Percentiles rank a stretch among this genome's conserved stretches.
These are phyloP conservation scores for Nixonia krombeini DNA, from an alignment of 1,140 invertebrate species.

Conservation along the genomic window DNA sequence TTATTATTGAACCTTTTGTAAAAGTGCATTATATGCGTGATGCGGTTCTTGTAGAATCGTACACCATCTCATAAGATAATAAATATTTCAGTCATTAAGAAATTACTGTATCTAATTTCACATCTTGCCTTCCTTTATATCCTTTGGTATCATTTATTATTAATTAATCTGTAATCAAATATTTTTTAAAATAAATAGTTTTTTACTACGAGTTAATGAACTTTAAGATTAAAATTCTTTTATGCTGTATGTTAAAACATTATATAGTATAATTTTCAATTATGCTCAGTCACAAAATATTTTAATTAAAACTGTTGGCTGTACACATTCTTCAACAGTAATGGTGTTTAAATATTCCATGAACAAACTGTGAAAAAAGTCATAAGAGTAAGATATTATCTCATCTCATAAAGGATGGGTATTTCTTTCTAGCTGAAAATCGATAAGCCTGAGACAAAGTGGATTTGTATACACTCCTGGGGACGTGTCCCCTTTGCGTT, in stretches of 20 bases:
- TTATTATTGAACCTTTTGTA: constrained; percentile 53
- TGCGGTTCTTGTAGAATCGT: constrained; percentile 13
- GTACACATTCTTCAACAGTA: too few relatives aligned
- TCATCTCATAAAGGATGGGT: neutral
- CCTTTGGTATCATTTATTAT: neutral
- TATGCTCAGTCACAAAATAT: too few relatives aligned
- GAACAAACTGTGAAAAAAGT: neutral
- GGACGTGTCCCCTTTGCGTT: constrained; percentile 3
- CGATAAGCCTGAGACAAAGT: neutral
- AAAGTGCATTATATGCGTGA: constrained; percentile 41
- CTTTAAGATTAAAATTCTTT: too few relatives aligned
- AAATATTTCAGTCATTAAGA: constrained; percentile 47
- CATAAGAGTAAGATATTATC: neutral
- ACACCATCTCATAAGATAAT: constrained; percentile 47
- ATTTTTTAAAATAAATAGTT: too few relatives aligned
- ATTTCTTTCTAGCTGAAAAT: constrained; percentile 1
- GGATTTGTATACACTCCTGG: neutral
- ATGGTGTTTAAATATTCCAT: constrained; percentile 2
- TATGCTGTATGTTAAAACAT: too few relatives aligned
- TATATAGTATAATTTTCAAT: too few relatives aligned
- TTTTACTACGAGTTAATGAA: too few relatives aligned
- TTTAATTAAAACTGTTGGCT: too few relatives aligned
- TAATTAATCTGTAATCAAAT: too few relatives aligned
- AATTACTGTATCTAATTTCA: neutral
- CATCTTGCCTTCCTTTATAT: neutral